phyloP scores from a whole-genome alignment of 2,888 invertebrate species.

The Oegoconia quadripuncta region DNA sequence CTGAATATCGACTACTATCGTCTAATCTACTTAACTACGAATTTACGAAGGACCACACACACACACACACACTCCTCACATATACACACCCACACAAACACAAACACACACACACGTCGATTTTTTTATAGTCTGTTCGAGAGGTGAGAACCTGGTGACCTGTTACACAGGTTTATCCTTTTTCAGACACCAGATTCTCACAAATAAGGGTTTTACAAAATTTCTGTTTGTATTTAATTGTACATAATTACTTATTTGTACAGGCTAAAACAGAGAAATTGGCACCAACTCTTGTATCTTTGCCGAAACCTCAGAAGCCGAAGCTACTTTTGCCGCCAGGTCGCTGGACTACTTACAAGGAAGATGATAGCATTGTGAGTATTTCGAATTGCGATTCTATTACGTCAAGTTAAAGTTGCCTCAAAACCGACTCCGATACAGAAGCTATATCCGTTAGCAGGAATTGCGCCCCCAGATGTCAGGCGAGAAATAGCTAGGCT shows the following conservation, averaged over 20 bases:
- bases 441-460: slow-evolving; percentile 1
- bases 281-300: slow-evolving; percentile 69
- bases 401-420: background rate
- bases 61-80: background rate
- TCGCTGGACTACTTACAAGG: slow-evolving; percentile 81
- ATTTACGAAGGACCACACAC: background rate
- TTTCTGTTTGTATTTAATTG: background rate
- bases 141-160: no score
- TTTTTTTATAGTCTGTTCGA: no score
- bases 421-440: background rate
- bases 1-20: no score
- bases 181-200: no score
- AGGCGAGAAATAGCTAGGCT: no score
- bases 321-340: slow-evolving; percentile 79
- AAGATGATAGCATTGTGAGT: slow-evolving; percentile 81
- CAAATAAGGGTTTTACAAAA: no score
- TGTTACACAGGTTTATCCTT: no score
- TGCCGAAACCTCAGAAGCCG: slow-evolving; percentile 63
- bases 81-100: no score
- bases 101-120: no score
- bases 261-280: slow-evolving; percentile 80
- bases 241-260: slow-evolving; percentile 7
- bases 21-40: no score
- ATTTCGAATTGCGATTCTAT: no score
- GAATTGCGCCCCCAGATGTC: no score